Base-by-base conservation (phyloP, 1,140 invertebrate species). In the Acromyrmex charruanus region DNA sequence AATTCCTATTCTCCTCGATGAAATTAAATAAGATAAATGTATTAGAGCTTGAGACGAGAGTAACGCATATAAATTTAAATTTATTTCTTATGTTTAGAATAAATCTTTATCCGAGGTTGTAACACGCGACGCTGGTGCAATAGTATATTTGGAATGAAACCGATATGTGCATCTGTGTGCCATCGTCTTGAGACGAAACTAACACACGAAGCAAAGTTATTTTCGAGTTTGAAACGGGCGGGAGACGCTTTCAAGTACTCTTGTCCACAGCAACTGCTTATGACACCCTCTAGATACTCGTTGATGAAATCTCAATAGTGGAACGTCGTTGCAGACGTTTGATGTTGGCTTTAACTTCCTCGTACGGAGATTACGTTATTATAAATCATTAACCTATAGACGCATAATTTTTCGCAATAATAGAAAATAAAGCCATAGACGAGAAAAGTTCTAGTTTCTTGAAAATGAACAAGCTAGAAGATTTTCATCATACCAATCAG, bases 251-350 rank as follows among this genome's bases (percentile, higher is more conserved):
- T 77, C 71, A 77, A 77, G 82, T 85, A 77, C 72, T 85, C 82
- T 85, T 85, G 81, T 61, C 72, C 81, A 85, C 44, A 44, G 82
- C 82, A 85, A 71, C 82, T 85, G 82, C 82, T 85, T 85, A 77
- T 85, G 82, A 85, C 82, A 85, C 49, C 58, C 72, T 59, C 77
- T 85, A 85, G 74, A 66, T 65, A 65, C 58, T 21, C 68, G 25
- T 3, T 85, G 82, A 85, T 85, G 82, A 77, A 85, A 75, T 85
- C 82, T 85, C 82, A 85, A 66, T 49, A 18, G n/a, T 18, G 44
- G 58, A 61, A 85, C 58, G 59, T 77, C 81, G 58, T 39, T 21
- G 53, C 53, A 72, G 80, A 82, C 80, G 25, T 82, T 74, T 68
- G 53, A 82, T 61, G 68, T 49, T 82, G 68, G 51, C 21, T 74